phyloP scores from a whole-genome alignment of 2,888 invertebrate genomes.

The Nomada lathburiana region DNA sequence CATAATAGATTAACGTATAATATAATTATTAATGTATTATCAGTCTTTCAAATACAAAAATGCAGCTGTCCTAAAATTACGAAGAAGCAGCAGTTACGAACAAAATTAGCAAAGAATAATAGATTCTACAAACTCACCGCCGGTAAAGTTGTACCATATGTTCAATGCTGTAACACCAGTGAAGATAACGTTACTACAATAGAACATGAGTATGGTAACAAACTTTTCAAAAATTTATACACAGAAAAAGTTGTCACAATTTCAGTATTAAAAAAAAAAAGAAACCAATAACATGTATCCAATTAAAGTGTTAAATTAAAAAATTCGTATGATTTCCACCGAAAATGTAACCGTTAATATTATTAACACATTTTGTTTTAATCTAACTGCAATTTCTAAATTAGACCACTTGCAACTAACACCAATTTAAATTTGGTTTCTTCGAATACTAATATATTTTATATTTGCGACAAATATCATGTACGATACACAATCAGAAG shows the following conservation, averaged over 20 bases:
- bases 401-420: too few species aligned
- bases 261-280: not conserved
- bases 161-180: slow-evolving; percentile 62
- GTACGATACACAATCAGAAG: not conserved
- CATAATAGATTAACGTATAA: too few species aligned
- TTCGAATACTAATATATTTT: too few species aligned
- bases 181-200: slow-evolving; percentile 11
- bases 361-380: too few species aligned
- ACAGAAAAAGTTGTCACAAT: slow-evolving; percentile 1
- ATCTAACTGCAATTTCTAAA: too few species aligned
- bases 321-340: not conserved
- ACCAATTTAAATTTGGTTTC: too few species aligned
- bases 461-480: not conserved
- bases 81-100: too few species aligned
- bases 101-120: not conserved
- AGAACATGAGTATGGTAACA: not conserved
- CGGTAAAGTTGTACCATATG: slow-evolving; percentile 71
- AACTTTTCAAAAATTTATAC: not conserved
- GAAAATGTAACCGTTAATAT: not conserved
- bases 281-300: not conserved
- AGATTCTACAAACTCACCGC: slow-evolving; percentile 50
- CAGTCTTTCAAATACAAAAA: too few species aligned
- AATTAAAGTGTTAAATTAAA: not conserved
- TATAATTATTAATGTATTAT: too few species aligned
- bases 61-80: too few species aligned